These are phyloP conservation scores for Crocallis elinguaria DNA, from an alignment of 2,888 invertebrate genomes.

Conservation along the genomic window DNA sequence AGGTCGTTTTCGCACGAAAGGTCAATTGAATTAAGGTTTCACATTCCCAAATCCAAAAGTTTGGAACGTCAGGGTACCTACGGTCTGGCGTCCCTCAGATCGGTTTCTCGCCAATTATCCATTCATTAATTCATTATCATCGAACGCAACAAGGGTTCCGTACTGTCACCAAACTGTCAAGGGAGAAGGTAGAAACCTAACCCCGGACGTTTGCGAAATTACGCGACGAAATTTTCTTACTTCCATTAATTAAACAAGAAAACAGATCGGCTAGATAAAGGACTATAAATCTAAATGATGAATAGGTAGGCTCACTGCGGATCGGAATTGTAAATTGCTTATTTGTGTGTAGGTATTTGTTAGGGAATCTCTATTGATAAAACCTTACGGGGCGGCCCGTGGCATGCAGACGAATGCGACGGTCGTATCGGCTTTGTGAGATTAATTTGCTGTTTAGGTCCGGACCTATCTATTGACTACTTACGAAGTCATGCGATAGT, in stretches of 20 bases:
- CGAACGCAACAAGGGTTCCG: constrained; percentile 41
- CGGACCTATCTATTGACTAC: constrained; percentile 31
- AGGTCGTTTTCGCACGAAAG: background rate
- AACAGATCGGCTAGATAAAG: constrained; percentile 79
- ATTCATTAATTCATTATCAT: constrained; percentile 38
- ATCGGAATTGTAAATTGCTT: constrained; percentile 79
- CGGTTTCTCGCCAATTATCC: constrained; percentile 29
- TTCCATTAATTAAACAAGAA: constrained; percentile 82
- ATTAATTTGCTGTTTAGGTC: constrained; percentile 46
- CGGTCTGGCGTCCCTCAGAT: constrained; percentile 7
- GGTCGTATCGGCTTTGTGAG: constrained; percentile 39
- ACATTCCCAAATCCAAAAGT: constrained; percentile 1
- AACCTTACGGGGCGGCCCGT: constrained; percentile 36
- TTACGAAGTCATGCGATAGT: constrained; percentile 11
- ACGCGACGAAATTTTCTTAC: constrained; percentile 66
- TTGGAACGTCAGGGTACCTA: too few relatives aligned
- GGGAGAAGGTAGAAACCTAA: constrained; percentile 42
- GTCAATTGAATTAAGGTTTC: background rate
- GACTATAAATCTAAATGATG: constrained; percentile 83
- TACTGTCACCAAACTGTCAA: constrained; percentile 47
- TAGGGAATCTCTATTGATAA: constrained; percentile 42
- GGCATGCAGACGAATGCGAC: constrained; percentile 36
- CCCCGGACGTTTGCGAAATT: constrained; percentile 46
- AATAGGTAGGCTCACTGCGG: constrained; percentile 74
- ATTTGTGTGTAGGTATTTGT: constrained; percentile 61